Base-by-base conservation (phyloP, 2,113 vertebrate species). In the Mystacornis crossleyi region DNA sequence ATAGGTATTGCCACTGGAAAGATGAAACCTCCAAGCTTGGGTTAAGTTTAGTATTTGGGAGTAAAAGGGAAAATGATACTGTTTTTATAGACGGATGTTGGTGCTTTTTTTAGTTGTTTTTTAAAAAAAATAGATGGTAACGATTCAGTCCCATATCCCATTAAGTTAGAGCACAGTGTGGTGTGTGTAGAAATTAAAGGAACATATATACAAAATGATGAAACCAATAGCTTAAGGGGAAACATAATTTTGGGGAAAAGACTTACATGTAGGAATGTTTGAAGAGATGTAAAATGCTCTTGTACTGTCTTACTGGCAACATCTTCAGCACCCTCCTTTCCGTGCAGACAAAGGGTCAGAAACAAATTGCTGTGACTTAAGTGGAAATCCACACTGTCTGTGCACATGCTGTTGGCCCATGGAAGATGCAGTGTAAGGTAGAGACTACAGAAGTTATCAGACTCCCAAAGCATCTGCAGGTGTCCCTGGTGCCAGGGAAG, bases 61-160 rank as follows among this genome's bases (percentile, higher is more conserved):
- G 95, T 84, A 89, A 96, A 97, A 96, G 95, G 97, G 97, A 96
- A 96, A 97, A 90, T 21, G 25, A 93, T 95, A 95, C 70, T 93
- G 70, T 70, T 94, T 94, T 96, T 96, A 94, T 96, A 97, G 95
- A 94, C 42, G 92, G 92, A 93, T 95, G 85, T 96, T 95, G 94
- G 97, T 96, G 94, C 95, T 97, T 97, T 96, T 95, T 93, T 51
- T 81, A 31, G 66, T 38, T 45, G 60, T 90, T 85, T 92, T 78
- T 90, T 69, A 47, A 5, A 34, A 90, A 73, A 6, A 36, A 86
- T 81, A 95, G 80, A 66, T 62, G 73, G 61, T 91, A 96, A 97
- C 26, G 91, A 87, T 72, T 94, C 86, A 93, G 89, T 71, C 89
- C 86, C 82, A 89, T 89, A 97, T 83, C 65, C 88, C 77, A 86